phyloP scores from a whole-genome alignment of 2,113 vertebrate species.

The Halichoerus grypus region DNA sequence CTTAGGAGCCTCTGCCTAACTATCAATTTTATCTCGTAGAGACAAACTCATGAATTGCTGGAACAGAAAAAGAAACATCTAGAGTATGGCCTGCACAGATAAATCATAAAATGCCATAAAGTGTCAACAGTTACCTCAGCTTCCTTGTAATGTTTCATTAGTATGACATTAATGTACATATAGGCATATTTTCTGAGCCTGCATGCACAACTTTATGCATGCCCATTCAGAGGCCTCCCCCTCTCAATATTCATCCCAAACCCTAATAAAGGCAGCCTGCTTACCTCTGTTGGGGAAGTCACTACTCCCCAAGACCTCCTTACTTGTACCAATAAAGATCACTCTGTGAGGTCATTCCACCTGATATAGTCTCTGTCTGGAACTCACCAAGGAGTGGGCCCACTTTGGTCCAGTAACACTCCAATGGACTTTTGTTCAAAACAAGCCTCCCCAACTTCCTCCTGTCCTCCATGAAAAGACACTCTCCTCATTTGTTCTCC shows the following conservation, averaged over 20 bases:
- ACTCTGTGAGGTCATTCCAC: not conserved
- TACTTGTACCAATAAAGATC: not conserved
- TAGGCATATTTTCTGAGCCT: not conserved
- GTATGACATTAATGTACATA: not conserved
- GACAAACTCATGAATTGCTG: not conserved
- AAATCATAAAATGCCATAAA: not conserved
- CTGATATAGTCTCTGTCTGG: not conserved
- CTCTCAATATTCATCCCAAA: not conserved
- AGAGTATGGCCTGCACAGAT: not conserved
- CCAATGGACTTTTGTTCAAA: not conserved
- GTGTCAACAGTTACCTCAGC: not conserved
- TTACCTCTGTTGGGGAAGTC: not conserved
- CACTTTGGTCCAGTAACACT: not conserved
- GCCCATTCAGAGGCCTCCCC: not conserved
- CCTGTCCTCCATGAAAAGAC: not conserved
- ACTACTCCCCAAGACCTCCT: not conserved
- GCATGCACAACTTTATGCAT: not conserved
- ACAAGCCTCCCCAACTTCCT: not conserved
- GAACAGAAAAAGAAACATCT: not conserved
- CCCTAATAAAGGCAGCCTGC: not conserved
- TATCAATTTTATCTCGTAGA: not conserved
- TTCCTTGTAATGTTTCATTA: not conserved
- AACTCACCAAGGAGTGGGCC: not conserved
- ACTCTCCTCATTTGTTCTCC: not conserved
- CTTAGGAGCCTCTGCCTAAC: not conserved